phyloP scores from a whole-genome alignment of 2,113 vertebrate species.

The Phylloscopus whistleri region DNA sequence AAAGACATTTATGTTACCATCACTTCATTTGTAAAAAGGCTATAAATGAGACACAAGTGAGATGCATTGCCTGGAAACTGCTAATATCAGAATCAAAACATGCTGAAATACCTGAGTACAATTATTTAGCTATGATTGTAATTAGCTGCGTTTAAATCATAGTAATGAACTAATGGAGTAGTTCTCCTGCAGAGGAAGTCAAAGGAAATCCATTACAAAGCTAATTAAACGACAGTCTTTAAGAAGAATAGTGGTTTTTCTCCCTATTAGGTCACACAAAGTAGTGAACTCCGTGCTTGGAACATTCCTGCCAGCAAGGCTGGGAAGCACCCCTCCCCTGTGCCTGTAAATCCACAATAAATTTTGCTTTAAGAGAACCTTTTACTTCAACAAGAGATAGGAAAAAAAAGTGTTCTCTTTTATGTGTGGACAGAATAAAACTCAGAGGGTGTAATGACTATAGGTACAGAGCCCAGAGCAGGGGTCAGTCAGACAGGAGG shows the following conservation, averaged over 20 bases:
- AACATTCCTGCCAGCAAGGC: constrained; percentile 50
- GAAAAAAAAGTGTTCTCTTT: not conserved
- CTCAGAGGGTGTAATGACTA: not conserved
- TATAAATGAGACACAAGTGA: not conserved
- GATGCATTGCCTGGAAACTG: not conserved
- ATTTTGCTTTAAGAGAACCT: constrained; percentile 35
- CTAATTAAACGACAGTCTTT: constrained; percentile 78
- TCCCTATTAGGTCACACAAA: constrained; percentile 68
- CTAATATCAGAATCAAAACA: not conserved
- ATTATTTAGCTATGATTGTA: constrained; percentile 68
- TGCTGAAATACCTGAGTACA: constrained; percentile 57
- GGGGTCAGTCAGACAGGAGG: not conserved
- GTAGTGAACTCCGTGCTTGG: constrained; percentile 50
- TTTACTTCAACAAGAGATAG: constrained; percentile 11
- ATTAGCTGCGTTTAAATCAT: constrained; percentile 72
- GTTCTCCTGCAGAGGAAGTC: constrained; percentile 62
- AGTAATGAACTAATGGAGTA: constrained; percentile 65
- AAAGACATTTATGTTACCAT: not conserved
- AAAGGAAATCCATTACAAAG: constrained; percentile 78
- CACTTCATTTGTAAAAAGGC: not conserved
- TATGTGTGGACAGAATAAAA: not conserved
- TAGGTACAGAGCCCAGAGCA: not conserved
- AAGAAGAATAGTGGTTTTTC: constrained; percentile 64
- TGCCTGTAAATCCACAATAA: constrained; percentile 47
- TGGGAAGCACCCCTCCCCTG: constrained; percentile 44